A percentile compares a stretch with the other conserved stretches of the same genome.
These are phyloP conservation scores for Aplidium turbinatum DNA, from an alignment of 23 tunicate genomes.

Conservation along the genomic window DNA sequence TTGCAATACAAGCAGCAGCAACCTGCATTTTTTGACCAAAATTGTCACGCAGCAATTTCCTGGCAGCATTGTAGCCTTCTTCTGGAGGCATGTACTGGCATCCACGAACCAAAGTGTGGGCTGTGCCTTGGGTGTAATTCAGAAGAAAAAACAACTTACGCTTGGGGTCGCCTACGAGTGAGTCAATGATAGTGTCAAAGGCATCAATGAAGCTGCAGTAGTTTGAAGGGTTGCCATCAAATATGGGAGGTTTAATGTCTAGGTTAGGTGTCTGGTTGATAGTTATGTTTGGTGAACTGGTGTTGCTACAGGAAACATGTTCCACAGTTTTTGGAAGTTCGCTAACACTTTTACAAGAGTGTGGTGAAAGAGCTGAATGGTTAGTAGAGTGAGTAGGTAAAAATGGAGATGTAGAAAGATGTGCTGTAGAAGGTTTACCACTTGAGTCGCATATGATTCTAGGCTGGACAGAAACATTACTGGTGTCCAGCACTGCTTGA, in stretches of 20 bases:
- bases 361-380: too few relatives aligned
- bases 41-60: constrained; percentile 8
- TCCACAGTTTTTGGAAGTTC: too few relatives aligned
- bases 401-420: too few relatives aligned
- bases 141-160: constrained; percentile 24
- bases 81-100: constrained; percentile 32
- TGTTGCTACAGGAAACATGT: too few relatives aligned
- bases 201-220: constrained; percentile 20
- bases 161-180: constrained; percentile 9
- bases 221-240: constrained; percentile 12
- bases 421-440: too few relatives aligned
- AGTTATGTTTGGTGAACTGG: too few relatives aligned
- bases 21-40: constrained; percentile 32
- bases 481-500: too few relatives aligned
- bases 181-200: constrained; percentile 5
- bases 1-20: constrained; percentile 6
- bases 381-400: too few relatives aligned
- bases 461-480: too few relatives aligned
- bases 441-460: too few relatives aligned
- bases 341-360: too few relatives aligned
- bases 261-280: too few relatives aligned
- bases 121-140: constrained; percentile 24
- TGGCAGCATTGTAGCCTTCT: constrained; percentile 11
- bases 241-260: background rate
- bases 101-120: constrained; percentile 16